These are phyloP conservation scores for Eurosta solidaginis DNA, from an alignment of 1,140 invertebrate species.

Conservation along the genomic window DNA sequence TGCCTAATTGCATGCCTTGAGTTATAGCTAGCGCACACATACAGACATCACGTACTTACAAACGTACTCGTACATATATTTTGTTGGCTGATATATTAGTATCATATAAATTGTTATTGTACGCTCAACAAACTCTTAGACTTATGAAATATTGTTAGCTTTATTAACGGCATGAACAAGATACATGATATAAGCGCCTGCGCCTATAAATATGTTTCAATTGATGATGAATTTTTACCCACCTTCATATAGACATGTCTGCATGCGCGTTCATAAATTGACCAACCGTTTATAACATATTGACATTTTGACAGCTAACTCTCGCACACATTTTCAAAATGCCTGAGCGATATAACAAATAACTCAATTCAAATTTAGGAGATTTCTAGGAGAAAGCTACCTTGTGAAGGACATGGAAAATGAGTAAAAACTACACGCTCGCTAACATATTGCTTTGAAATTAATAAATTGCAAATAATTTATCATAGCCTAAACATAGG, in stretches of 20 bases:
- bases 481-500: not conserved
- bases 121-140: not conserved
- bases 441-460: not conserved
- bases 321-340: not conserved
- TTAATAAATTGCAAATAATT: constrained; percentile 14
- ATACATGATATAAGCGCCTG: not conserved
- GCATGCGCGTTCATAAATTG: not conserved
- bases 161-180: not conserved
- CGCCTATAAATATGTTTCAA: not conserved
- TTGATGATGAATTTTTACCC: not conserved
- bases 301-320: constrained; percentile 20
- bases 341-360: not conserved
- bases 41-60: not conserved
- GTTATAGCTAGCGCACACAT: not conserved
- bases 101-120: not conserved
- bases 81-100: not conserved
- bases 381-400: not conserved
- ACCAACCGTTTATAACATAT: constrained; percentile 10
- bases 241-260: no score
- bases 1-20: constrained; percentile 13
- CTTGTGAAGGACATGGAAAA: not conserved
- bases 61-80: not conserved
- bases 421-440: no score
- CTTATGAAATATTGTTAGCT: constrained; percentile 26
- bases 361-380: not conserved